Conservation (phyloP, 2,888 invertebrate genomes). For the Julus scanicus region DNA sequence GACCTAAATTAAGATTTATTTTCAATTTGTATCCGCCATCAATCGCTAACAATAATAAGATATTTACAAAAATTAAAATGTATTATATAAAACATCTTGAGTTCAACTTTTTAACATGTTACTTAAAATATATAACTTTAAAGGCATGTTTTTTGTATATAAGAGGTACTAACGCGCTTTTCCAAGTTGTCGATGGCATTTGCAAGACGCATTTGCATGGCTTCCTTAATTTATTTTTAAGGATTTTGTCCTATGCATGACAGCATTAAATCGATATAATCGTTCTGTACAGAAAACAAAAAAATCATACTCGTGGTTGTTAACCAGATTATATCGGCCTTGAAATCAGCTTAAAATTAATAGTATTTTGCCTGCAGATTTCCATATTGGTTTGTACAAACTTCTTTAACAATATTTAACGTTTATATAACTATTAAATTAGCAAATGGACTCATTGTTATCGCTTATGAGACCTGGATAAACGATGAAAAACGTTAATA, state of each 20-base stretch:
- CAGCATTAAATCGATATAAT: not conserved
- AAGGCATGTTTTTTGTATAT: not conserved
- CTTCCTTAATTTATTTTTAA: conserved; percentile 39
- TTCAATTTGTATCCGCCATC: not conserved
- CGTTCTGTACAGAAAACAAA: too few relatives aligned
- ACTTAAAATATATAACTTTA: not conserved
- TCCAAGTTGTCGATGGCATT: not conserved
- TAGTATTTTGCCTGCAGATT: not conserved
- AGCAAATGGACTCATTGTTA: too few relatives aligned
- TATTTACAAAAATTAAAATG: not conserved
- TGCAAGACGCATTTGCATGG: conserved; percentile 2
- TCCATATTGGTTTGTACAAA: not conserved
- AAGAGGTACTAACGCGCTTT: not conserved
- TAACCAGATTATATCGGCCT: too few relatives aligned
- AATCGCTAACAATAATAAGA: not conserved
- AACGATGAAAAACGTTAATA: too few relatives aligned
- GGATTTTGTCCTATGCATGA: conserved; percentile 4
- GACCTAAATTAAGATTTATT: not conserved
- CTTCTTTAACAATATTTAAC: too few relatives aligned
- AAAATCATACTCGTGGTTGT: too few relatives aligned
- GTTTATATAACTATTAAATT: not conserved
- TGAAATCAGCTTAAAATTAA: too few relatives aligned
- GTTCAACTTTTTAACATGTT: not conserved
- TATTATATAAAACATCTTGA: conserved; percentile 2
- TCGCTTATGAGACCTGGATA: too few relatives aligned